Percentiles rank a stretch among this genome's conserved stretches.
These are phyloP conservation scores for Helostoma temminkii DNA, from an alignment of 2,797 vertebrate species.

Conservation along the genomic window DNA sequence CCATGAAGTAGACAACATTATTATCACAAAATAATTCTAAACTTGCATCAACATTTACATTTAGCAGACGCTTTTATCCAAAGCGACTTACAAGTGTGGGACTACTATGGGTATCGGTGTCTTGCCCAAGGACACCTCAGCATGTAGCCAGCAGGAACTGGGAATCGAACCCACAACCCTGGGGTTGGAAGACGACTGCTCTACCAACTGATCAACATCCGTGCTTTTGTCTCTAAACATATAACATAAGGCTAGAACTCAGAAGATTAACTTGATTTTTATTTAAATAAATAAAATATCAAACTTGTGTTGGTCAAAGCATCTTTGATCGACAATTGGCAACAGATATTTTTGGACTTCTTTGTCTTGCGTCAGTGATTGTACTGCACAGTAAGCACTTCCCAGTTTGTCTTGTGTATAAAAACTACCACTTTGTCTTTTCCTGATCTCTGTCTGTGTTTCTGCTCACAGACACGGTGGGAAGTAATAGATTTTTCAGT, in stretches of 20 bases:
- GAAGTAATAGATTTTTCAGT: conserved; percentile 55
- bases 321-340: background rate
- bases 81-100: too few species aligned
- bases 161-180: too few species aligned
- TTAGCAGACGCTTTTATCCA: too few species aligned
- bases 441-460: conserved; percentile 32
- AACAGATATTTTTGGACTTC: background rate
- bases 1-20: conserved; percentile 20
- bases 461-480: conserved; percentile 55
- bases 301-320: background rate
- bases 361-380: background rate
- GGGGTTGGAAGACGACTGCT: too few species aligned
- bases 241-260: background rate
- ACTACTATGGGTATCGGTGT: too few species aligned
- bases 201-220: too few species aligned
- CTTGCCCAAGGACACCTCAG: too few species aligned
- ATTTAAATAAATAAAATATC: conserved; percentile 2
- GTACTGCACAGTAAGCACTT: background rate
- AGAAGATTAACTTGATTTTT: background rate
- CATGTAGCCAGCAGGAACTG: too few species aligned
- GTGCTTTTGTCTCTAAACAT: conserved; percentile 2
- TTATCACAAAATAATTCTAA: background rate
- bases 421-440: conserved; percentile 11
- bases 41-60: too few species aligned
- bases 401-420: too few species aligned